Conservation (phyloP, 2,797 vertebrate genomes). For the Scyliorhinus canicula region DNA sequence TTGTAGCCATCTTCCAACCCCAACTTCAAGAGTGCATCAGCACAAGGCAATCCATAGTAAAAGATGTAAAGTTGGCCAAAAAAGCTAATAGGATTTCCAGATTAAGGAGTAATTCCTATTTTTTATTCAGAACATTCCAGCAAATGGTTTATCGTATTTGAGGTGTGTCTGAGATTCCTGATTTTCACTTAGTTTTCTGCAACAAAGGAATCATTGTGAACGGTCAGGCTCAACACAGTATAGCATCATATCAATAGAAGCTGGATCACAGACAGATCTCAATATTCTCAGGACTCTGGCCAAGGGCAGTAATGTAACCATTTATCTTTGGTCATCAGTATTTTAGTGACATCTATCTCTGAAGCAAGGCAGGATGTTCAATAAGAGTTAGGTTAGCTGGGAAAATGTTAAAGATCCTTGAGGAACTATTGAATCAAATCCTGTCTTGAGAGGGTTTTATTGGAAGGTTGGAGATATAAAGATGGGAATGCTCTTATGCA, state of each 20-base stretch:
- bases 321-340: not conserved
- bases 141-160: not conserved
- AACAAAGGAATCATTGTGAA: not conserved
- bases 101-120: not conserved
- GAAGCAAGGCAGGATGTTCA: not conserved
- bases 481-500: not conserved
- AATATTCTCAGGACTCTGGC: not conserved
- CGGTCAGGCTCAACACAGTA: not conserved
- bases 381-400: not conserved
- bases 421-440: not conserved
- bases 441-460: not conserved
- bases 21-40: not conserved
- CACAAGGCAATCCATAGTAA: not conserved
- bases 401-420: not conserved
- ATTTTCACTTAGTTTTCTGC: not conserved
- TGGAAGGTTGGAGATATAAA: not conserved
- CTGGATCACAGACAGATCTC: not conserved
- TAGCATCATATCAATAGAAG: not conserved
- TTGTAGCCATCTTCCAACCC: not conserved
- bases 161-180: not conserved
- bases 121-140: slow-evolving; percentile 29
- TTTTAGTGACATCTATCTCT: not conserved
- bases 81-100: not conserved
- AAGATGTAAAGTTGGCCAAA: not conserved
- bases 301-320: not conserved